Base-by-base conservation (phyloP, 2,113 vertebrate species). In the Tylochromis polylepis region DNA sequence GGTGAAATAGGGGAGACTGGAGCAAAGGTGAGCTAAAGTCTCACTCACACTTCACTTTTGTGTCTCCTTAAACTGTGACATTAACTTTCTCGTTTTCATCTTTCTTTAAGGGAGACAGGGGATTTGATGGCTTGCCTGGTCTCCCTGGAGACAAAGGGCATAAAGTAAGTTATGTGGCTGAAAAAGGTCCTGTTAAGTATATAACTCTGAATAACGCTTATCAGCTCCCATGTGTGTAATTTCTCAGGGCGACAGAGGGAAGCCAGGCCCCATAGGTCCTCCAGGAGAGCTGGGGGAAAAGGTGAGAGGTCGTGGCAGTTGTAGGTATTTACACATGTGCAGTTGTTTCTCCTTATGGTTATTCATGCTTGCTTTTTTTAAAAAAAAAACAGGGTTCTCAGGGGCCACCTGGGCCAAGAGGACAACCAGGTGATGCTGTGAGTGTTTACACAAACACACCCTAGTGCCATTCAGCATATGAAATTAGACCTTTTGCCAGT, bases 41-140 rank as follows among this genome's bases (percentile, higher is more conserved):
- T 46, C 14, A 2, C 5, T 56, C 29, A 15, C 18, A 27, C 12
- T 20, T 10, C 11, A 24, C 78, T 62, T 7, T 56, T 89, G n/a
- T 62, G 2, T 53, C 49, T 27, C 43, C 27, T 5, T 41, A 29
- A 84, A 80, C 24, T 11, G 20, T 49, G 1, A 34, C 18, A 72
- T 46, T 12, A 24, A 53, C 11, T 34, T 77, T 1, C 56, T 49
- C 4, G 36, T 70, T 14, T 82, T 14, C 36, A 15, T 53, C 24
- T 85, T 36, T 43, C 31, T 78, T 36, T 56, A 83, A 99, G 99
- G 99, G 99, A 7, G 98, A 99, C 89, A 94, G 99, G 16, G 99
- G 99, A 1, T 99, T 99, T 11, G 99, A 99, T 51, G 98, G 99
- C 24, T 92, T 99, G 84, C 98, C 98, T n/a, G 99, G 99, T 87